phyloP scores from a whole-genome alignment of 2,797 vertebrate species.

The Liparis tanakae region DNA sequence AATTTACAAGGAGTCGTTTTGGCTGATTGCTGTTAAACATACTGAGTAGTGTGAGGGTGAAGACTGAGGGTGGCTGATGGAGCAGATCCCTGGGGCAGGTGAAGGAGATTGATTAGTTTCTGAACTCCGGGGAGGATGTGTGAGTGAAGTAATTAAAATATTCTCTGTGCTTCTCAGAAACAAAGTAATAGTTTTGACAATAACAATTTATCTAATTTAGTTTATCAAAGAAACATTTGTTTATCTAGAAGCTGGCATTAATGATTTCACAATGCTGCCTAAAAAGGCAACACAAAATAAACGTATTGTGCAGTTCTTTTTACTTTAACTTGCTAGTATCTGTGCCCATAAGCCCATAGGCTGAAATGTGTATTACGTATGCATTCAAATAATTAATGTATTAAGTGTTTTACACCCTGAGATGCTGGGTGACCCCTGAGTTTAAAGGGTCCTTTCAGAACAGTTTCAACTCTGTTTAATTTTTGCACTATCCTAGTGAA shows the following conservation, averaged over 20 bases:
- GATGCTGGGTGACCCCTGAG: conserved; percentile 36
- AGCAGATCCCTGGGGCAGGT: conserved; percentile 43
- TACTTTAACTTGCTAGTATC: conserved; percentile 73
- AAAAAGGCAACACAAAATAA: background rate
- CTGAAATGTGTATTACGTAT: conserved; percentile 71
- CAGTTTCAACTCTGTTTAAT: conserved; percentile 47
- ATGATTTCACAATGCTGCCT: background rate
- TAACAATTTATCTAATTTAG: conserved; percentile 13
- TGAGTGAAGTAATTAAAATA: conserved; percentile 38
- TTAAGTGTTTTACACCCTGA: conserved; percentile 68
- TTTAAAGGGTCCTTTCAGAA: conserved; percentile 49
- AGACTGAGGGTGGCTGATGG: conserved; percentile 44
- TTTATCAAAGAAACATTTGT: background rate
- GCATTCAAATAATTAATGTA: conserved; percentile 79
- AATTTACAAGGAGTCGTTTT: conserved; percentile 37
- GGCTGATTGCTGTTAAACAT: conserved; percentile 53
- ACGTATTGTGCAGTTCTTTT: conserved; percentile 37
- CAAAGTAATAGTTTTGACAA: background rate
- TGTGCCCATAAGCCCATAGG: conserved; percentile 45
- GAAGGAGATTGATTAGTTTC: conserved; percentile 47
- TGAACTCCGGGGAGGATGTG: conserved; percentile 21
- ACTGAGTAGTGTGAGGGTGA: conserved; percentile 26
- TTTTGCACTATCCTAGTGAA: too few species aligned
- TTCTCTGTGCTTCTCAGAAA: conserved; percentile 16
- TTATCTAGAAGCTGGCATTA: background rate